Conservation (phyloP, 2,113 vertebrate species). For the Corynorhinus townsendii region DNA sequence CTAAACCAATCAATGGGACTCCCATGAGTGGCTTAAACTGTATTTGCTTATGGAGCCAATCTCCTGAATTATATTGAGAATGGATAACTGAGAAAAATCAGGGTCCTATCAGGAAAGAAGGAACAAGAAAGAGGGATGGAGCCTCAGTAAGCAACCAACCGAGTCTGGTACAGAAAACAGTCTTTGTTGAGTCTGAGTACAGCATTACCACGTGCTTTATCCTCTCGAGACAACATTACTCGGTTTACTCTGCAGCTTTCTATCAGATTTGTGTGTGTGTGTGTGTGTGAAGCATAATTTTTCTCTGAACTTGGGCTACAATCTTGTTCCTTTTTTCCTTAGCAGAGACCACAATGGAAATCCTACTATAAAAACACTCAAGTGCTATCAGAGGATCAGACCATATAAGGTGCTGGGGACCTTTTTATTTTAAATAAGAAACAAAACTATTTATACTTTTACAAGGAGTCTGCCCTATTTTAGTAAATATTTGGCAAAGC, state of each 20-base stretch:
- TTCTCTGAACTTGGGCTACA: constrained; percentile 49
- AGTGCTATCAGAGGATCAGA: constrained; percentile 81
- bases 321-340: constrained; percentile 60
- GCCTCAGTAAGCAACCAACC: not conserved
- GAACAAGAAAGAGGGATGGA: not conserved
- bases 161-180: not conserved
- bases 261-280: constrained; percentile 56
- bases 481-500: constrained; percentile 85
- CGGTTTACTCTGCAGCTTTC: constrained; percentile 62
- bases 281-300: constrained; percentile 61
- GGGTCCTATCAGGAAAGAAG: not conserved
- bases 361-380: constrained; percentile 70
- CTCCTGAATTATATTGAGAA: not conserved
- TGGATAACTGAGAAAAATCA: not conserved
- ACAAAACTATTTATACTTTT: constrained; percentile 87
- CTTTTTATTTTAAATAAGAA: constrained; percentile 86
- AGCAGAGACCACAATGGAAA: constrained; percentile 80
- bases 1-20: not conserved
- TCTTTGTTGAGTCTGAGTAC: not conserved
- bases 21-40: not conserved
- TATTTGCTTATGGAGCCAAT: not conserved
- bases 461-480: constrained; percentile 84
- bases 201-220: not conserved
- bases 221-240: not conserved
- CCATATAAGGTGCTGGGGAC: constrained; percentile 83